phyloP scores from a whole-genome alignment of 2,888 invertebrate species.

The Lasioglossum calceatum region DNA sequence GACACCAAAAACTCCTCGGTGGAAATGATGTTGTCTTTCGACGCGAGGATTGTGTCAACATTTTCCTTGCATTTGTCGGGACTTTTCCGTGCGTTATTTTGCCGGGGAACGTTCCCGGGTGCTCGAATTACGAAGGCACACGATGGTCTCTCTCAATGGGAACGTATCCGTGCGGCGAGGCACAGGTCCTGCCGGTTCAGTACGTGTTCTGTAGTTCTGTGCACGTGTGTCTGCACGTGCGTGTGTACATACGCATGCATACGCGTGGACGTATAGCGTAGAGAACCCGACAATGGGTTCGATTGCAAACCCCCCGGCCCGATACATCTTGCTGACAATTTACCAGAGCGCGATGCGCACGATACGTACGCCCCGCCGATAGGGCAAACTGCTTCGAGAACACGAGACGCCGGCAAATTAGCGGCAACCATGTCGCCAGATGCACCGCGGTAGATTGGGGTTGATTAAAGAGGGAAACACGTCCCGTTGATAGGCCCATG shows the following conservation, averaged over 20 bases:
- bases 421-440: slow-evolving; percentile 57
- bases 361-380: slow-evolving; percentile 42
- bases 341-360: slow-evolving; percentile 25
- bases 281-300: slow-evolving; percentile 27
- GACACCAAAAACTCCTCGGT: not conserved
- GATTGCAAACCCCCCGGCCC: slow-evolving; percentile 33
- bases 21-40: not conserved
- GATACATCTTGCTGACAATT: slow-evolving; percentile 56
- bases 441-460: slow-evolving; percentile 50
- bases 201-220: not conserved
- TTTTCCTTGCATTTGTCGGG: slow-evolving; percentile 6
- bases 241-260: not conserved
- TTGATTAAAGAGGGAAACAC: slow-evolving; percentile 59
- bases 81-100: slow-evolving; percentile 26
- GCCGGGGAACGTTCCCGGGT: not conserved
- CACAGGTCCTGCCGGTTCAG: not conserved
- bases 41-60: slow-evolving; percentile 8
- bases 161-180: slow-evolving; percentile 14
- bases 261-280: no score
- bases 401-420: slow-evolving; percentile 54
- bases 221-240: not conserved
- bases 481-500: slow-evolving; percentile 30
- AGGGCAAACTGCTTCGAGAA: slow-evolving; percentile 51
- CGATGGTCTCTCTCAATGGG: slow-evolving; percentile 28
- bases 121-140: slow-evolving; percentile 32